phyloP scores from a whole-genome alignment of 2,888 invertebrate species.

The Lucinisca nassula region DNA sequence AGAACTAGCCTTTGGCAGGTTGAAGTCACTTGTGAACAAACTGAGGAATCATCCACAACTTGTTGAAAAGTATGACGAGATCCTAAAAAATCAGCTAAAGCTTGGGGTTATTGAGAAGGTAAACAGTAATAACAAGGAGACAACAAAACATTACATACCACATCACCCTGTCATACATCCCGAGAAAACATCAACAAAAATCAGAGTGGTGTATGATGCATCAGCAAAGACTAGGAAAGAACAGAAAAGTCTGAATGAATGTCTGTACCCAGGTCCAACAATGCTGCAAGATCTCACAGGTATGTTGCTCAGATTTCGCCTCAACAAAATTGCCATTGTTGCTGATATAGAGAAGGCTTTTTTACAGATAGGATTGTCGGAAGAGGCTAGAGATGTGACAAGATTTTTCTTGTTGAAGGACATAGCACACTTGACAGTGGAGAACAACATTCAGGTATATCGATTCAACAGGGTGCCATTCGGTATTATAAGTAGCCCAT shows the following conservation, averaged over 20 bases:
- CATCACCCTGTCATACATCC: conserved; percentile 1
- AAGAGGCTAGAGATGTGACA: conserved; percentile 12
- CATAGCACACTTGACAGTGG: neutral
- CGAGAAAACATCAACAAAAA: neutral
- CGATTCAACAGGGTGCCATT: conserved; percentile 30
- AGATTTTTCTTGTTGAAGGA: conserved; percentile 16
- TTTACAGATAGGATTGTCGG: conserved; percentile 24
- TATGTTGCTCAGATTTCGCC: conserved; percentile 32
- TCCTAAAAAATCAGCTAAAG: conserved; percentile 13
- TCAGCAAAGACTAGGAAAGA: conserved; percentile 5
- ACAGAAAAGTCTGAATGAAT: conserved; percentile 49
- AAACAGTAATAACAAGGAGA: neutral
- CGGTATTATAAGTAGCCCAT: conserved; percentile 35
- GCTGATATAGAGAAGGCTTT: conserved; percentile 38
- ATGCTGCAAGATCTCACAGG: conserved; percentile 37
- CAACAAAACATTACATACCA: neutral
- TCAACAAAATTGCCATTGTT: conserved; percentile 19
- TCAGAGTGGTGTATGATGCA: conserved; percentile 18
- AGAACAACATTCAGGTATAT: conserved; percentile 7
- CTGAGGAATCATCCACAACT: conserved; percentile 23
- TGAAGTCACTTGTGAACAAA: conserved; percentile 23
- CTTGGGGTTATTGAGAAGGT: conserved; percentile 25
- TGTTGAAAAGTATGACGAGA: conserved; percentile 26
- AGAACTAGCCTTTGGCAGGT: conserved; percentile 30
- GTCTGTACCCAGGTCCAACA: conserved; percentile 30